These are phyloP conservation scores for Dendrocincla tyrannina DNA, from an alignment of 2,797 vertebrate species.

Conservation along the genomic window DNA sequence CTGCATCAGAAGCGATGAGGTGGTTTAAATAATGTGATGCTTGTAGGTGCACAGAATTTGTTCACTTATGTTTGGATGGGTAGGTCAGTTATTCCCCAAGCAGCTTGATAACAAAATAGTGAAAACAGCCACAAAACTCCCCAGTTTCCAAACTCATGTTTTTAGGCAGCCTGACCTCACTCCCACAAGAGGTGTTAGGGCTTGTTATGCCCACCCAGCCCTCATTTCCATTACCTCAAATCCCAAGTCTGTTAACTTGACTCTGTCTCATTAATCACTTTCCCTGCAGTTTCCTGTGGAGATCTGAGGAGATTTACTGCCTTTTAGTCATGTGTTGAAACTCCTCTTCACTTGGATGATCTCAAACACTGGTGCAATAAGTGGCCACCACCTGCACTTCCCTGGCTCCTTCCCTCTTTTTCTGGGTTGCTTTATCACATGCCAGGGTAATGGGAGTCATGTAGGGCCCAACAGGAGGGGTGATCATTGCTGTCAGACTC, in stretches of 20 bases:
- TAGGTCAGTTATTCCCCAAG: background rate
- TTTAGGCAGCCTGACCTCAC: background rate
- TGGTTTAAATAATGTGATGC: background rate
- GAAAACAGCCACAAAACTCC: background rate
- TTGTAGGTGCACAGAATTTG: background rate
- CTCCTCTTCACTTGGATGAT: rapidly evolving
- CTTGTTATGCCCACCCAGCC: rapidly evolving
- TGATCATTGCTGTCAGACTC: background rate
- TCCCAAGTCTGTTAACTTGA: background rate
- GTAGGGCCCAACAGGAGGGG: rapidly evolving
- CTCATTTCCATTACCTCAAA: background rate
- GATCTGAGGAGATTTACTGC: background rate
- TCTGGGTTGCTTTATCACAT: rapidly evolving
- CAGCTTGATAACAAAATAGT: background rate
- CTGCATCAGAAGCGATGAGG: background rate
- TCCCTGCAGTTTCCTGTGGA: background rate
- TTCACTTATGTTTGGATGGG: background rate
- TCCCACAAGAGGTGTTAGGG: background rate
- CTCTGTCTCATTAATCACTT: background rate
- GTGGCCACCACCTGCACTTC: background rate
- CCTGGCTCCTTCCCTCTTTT: background rate
- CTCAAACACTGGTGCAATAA: background rate
- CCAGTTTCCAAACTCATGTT: background rate
- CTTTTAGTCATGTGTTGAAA: background rate
- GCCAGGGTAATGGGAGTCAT: rapidly evolving